Base-by-base conservation (phyloP, 2,113 vertebrate species). In the Thalassoma bifasciatum region DNA sequence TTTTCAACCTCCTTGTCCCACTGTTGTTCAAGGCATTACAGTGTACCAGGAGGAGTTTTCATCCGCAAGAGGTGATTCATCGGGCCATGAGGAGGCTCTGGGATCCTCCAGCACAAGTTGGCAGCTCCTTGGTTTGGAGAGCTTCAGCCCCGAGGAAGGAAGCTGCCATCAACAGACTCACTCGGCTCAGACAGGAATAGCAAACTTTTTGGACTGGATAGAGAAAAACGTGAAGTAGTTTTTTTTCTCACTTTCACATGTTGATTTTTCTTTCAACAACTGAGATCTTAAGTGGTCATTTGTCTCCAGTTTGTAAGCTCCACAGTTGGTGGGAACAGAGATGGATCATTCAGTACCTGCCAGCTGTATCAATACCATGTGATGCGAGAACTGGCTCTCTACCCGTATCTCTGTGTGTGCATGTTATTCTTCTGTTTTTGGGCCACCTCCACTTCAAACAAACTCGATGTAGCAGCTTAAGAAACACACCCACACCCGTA, bases 131-230 rank as follows among this genome's bases (percentile, higher is more conserved):
- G 95, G 95, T 47, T 92, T 97, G 77, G 96, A 96, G 82, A 96
- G 94, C 86, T 96, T 95, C 91, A 94, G 94, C 65, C 93, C 92
- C 2, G 92, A 95, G 44, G 92, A 95, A 47, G 94, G 91, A 49
- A 89, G 83, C 7, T 98, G 96, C 83, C 90, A 89, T 44, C 91
- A 91, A 24, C 79, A 91, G 63, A 93, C 94, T 21, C 91, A 93
- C 83, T 95, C 92, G 0, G 94, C 93, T 56, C 96, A 95, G 72
- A 96, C 95, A 36, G 93, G 93, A 60, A 91, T 94, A 30, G 77
- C 90, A 70, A 94, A 91, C 57, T 97, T 97, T 65, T 94, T 93
- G 90, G 95, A 96, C 89, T 99, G 96, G 96, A 96, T 98, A 66
- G 94, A 94, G 70, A 92, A 92, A 74, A 96, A 96, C 70, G 92